Base-by-base conservation (phyloP, 1,140 invertebrate species). In the Papilio xuthus region DNA sequence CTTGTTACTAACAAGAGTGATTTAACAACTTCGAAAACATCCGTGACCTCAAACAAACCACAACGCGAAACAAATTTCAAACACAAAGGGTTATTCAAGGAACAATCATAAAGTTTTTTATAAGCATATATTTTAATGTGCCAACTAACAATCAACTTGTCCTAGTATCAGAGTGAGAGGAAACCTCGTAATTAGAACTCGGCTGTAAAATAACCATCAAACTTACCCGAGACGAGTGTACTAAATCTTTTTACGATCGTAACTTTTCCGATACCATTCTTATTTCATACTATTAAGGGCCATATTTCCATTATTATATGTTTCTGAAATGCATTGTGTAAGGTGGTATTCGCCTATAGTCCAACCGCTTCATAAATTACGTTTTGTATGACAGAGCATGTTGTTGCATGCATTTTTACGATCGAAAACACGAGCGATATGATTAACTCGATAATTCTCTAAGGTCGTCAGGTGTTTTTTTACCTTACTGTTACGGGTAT, bases 141-240 rank as follows among this genome's bases (percentile, higher is more conserved):
- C 75, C 82, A 80, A 85, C 85, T 85, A 88, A 88, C 89, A 90
- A 89, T 90, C 85, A 83, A 81, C 81, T 81, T 82, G 84, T 87
- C 86, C 89, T 92, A 93, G 86, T 89, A 87, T 88, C 78, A 74
- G 79, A 84, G 82, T 83, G 83, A 86, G 86, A 89, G 87, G 88
- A 89, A 89, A 89, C 87, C 86, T 86, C 83, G 84, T 91, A 90
- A 93, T 93, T 92, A 93, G 86, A 88, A 87, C 86, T 84, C 82
- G 88, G 87, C 83, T 87, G 87, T 93, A 93, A 93, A 93, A 93
- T 84, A 90, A 88, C 90, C 90, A 93, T 93, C 90, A 93, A 93
- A 90, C 85, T 85, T 85, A 86, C 85, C 86, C 83, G 86, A 86
- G 85, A 89, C 83, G 85, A 89, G 88, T 88, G 84, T 85, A 83